Evolutionary conservation across 2,888 invertebrate genomes (phyloP).

Genomic region (Monoplex corrugatus): DNA sequence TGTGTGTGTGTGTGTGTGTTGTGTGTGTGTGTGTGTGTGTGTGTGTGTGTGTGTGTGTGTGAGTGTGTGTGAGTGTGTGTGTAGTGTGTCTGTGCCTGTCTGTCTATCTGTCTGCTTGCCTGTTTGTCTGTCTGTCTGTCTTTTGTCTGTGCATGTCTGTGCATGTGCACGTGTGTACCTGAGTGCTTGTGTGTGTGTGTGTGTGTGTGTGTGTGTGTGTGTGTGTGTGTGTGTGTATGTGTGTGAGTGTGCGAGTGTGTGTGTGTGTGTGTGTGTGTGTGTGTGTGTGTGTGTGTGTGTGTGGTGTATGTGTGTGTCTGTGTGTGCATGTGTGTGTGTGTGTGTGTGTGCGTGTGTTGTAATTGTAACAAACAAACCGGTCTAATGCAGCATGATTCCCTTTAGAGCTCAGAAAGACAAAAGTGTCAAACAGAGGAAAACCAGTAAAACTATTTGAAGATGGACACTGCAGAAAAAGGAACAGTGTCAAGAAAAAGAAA

Average conservation of each 20-base stretch:
- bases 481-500: too few species aligned
- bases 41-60: neutral
- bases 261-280: slow-evolving; percentile 12
- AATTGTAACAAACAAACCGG: too few species aligned
- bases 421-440: too few species aligned
- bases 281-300: slow-evolving; percentile 14
- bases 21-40: neutral
- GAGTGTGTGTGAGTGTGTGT: neutral
- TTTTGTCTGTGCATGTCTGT: neutral
- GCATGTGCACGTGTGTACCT: neutral
- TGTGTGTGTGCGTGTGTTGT: neutral
- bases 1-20: neutral
- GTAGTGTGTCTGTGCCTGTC: too few species aligned
- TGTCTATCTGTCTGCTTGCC: too few species aligned
- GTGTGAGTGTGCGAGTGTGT: neutral
- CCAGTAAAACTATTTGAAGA: too few species aligned
- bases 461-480: too few species aligned
- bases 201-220: too few species aligned
- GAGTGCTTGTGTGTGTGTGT: too few species aligned
- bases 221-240: too few species aligned
- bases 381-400: too few species aligned
- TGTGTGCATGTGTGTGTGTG: slow-evolving; percentile 9
- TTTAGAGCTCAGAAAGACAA: too few species aligned
- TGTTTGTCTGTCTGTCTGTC: neutral
- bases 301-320: neutral